Percentiles rank a stretch among this genome's conserved stretches.
These are phyloP conservation scores for Tachyglossus aculeatus DNA, from an alignment of 2,797 vertebrate genomes.

Conservation along the genomic window DNA sequence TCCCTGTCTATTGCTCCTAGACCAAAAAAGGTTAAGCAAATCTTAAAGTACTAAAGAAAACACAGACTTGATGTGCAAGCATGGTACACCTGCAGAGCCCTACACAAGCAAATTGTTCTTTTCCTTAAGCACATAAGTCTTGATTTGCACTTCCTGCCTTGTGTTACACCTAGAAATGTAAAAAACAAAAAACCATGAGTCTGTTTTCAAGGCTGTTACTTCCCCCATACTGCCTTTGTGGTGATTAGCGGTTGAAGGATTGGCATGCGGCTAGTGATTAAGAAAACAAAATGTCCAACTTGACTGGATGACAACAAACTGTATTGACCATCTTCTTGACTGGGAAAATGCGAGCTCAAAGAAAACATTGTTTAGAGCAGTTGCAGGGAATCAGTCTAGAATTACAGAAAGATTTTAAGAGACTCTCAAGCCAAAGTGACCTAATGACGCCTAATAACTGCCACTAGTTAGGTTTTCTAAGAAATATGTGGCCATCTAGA, in stretches of 20 bases:
- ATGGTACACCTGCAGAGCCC: background rate
- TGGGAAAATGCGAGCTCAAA: background rate
- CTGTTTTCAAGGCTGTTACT: conserved; percentile 12
- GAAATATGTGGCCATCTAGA: too few relatives aligned
- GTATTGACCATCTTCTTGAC: background rate
- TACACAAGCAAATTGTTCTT: conserved; percentile 7
- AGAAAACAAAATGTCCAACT: conserved; percentile 26
- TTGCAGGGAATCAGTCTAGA: conserved; percentile 23
- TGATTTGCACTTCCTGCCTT: conserved; percentile 35
- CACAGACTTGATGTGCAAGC: background rate
- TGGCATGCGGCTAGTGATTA: conserved; percentile 29
- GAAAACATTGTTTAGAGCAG: conserved; percentile 5
- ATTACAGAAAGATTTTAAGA: background rate
- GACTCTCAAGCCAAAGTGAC: background rate
- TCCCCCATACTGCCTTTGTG: conserved; percentile 21
- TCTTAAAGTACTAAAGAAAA: conserved; percentile 1
- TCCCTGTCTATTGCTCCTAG: background rate
- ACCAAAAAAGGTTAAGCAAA: conserved; percentile 26
- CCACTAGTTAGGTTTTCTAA: too few relatives aligned
- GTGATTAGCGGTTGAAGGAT: conserved; percentile 3
- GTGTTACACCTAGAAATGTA: conserved; percentile 1
- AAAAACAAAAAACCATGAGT: conserved; percentile 11
- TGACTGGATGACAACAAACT: background rate
- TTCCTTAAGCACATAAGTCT: conserved; percentile 23
- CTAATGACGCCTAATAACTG: too few relatives aligned